These are phyloP conservation scores for Scarus forsteni DNA, from an alignment of 2,797 vertebrate genomes.

Conservation along the genomic window DNA sequence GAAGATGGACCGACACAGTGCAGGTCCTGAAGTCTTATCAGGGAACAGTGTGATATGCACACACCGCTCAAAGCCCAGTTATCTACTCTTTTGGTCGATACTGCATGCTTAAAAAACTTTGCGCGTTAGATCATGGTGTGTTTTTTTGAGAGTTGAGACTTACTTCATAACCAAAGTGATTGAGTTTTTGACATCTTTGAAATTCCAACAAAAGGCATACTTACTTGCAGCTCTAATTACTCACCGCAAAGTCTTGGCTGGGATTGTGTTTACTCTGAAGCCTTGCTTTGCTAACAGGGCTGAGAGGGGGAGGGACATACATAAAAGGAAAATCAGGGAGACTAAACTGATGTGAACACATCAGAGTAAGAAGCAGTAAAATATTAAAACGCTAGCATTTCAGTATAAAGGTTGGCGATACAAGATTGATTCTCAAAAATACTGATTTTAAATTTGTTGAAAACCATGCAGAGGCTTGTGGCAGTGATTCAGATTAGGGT, in stretches of 20 bases:
- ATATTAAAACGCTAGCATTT: neutral
- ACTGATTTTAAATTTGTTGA: neutral
- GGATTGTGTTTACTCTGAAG: slow-evolving; percentile 55
- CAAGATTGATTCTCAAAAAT: neutral
- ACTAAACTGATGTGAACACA: too few species aligned
- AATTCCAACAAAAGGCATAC: slow-evolving; percentile 42
- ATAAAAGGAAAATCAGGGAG: neutral
- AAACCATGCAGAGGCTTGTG: neutral
- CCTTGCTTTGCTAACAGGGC: slow-evolving; percentile 28
- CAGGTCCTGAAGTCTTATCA: slow-evolving; percentile 8
- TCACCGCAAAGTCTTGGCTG: slow-evolving; percentile 42
- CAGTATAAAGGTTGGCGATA: neutral
- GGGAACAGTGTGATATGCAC: slow-evolving; percentile 3
- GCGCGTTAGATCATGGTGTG: slow-evolving; percentile 5
- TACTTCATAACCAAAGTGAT: slow-evolving; percentile 7
- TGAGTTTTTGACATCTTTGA: slow-evolving; percentile 22
- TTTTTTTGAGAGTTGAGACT: neutral
- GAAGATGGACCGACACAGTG: slow-evolving; percentile 4
- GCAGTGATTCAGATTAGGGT: neutral
- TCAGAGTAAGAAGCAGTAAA: neutral
- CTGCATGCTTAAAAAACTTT: slow-evolving; percentile 1
- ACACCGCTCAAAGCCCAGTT: slow-evolving; percentile 15
- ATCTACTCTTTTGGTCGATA: slow-evolving; percentile 1
- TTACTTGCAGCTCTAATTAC: slow-evolving; percentile 63
- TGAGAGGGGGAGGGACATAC: neutral